Evolutionary conservation across 92 coral and sea anemone species (phyloP), one percentile per base, ranked within the genome.

Genomic region (Zoanthus solanderi): DNA sequence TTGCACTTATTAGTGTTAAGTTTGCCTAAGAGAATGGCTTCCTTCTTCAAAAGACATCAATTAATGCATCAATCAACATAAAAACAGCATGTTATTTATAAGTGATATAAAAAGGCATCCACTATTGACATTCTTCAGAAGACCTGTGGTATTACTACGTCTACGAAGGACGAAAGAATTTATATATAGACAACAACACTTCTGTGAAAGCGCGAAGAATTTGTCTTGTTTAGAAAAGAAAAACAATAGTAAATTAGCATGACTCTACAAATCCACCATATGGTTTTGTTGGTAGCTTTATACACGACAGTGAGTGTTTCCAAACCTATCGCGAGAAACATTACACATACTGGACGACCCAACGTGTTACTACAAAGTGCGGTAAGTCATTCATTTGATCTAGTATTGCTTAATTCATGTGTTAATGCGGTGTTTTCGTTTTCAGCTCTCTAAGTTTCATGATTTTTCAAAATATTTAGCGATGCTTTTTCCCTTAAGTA

Each of bases 281-380:
- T 65, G 71, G 71, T 65, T 65, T 65, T 65, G 71, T 65, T 65
- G 9, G 71, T 65, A 17, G 71, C 23, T 65, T 65, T 29, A 65
- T 9, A 16, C 18, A 65, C 31, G 71, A 65, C 29, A 65, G 10
- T 17, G 1, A 65, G 71, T 65, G 71, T 65, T 65, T 65, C 71
- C 4, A 65, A 65, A 29, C 71, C 71, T 8, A 9, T n/a, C 23
- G 17, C 30, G 31, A 65, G 71, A 65, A 23, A 65, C 71, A 65
- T 29, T 65, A 13, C 18, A 9, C n/a, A 65, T 2, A 18, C 71
- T 8, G 34, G 71, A 65, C 71, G 30, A 17, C 0, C 18, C 71
- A 65, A 8, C 30, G 31, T 65, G 8, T 65, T 65, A 17, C 9
- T 8, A 65, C 71, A 65, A 16, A 29, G 15, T 65, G 31, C 5